Percentiles rank a stretch among this genome's conserved stretches.
phyloP scores from a whole-genome alignment of 2,113 vertebrate species.

The Potamarius usumacintae region DNA sequence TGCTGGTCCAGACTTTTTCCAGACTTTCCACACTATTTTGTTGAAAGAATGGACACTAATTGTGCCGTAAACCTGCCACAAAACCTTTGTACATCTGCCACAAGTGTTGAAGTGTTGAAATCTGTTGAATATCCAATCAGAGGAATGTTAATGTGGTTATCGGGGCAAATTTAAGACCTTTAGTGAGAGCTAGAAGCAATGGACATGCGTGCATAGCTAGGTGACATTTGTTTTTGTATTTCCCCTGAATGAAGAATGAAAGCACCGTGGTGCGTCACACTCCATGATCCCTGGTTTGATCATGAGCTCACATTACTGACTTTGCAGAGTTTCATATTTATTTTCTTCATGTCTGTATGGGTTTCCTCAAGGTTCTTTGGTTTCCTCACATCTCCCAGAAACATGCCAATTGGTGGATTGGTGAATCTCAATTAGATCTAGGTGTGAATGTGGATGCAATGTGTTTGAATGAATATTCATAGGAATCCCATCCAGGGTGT shows the following conservation, averaged over 20 bases:
- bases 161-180: background rate
- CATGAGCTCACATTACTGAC: background rate
- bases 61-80: background rate
- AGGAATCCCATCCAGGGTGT: background rate
- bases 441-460: background rate
- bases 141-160: background rate
- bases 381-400: background rate
- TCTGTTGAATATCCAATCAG: background rate
- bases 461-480: background rate
- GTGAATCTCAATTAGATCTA: no score
- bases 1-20: background rate
- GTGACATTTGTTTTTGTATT: background rate
- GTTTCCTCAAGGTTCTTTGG: background rate
- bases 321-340: background rate
- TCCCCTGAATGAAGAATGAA: background rate
- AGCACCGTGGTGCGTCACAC: background rate
- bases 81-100: background rate
- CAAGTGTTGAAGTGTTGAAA: background rate
- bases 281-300: background rate
- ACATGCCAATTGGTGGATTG: background rate
- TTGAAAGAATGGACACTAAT: background rate
- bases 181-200: background rate
- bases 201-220: background rate
- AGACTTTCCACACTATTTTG: background rate
- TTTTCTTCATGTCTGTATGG: background rate